Evolutionary conservation across 2,888 invertebrate genomes (phyloP), one percentile per base, ranked within the genome.

Genomic region (Chrysolina americana): DNA sequence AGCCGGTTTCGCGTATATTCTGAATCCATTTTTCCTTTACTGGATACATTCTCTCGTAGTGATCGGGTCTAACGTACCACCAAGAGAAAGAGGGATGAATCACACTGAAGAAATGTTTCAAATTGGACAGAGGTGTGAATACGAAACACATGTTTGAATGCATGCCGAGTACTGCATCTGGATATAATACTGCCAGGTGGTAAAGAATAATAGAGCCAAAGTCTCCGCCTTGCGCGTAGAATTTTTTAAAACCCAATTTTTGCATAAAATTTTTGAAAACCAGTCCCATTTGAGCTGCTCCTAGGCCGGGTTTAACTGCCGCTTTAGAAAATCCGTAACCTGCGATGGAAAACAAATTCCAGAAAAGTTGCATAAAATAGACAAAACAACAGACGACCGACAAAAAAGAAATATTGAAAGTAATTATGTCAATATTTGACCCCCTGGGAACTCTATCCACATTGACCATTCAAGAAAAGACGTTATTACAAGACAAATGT

Each of bases 161-260:
- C 47, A 87, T 85, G 0, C 90, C 91, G 9, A 91, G 83, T 0
- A 92, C 87, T 53, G 91, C 90, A 5, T 89, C 87, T 0, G 93
- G 94, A 84, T 90, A 94, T 11, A 93, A 82, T 0, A 90, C 89
- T 0, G 94, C 91, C 86, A 97, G 89, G 28, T 89, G 84, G 0
- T 90, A 86, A 0, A 91, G 91, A 53, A 96, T 91, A 0, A 90
- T 13, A 0, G 93, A 88, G 0, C 97, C 97, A 94, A 95, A 96
- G 85, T 97, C 96, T 0, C 96, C 95, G 0, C 94, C 95, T 87
- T 95, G 95, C 0, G 92, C 86, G 86, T 93, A 94, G 86, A 90
- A 96, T 84, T 91, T 89, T 56, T 92, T 85, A 84, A 90, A 90
- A 0, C 93, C 93, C 0, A 96, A 88, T 10, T 93, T 87, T 41